Base-by-base conservation (phyloP, 37 sponge, comb jelly and placozoan species). In the Tethya wilhelma region DNA sequence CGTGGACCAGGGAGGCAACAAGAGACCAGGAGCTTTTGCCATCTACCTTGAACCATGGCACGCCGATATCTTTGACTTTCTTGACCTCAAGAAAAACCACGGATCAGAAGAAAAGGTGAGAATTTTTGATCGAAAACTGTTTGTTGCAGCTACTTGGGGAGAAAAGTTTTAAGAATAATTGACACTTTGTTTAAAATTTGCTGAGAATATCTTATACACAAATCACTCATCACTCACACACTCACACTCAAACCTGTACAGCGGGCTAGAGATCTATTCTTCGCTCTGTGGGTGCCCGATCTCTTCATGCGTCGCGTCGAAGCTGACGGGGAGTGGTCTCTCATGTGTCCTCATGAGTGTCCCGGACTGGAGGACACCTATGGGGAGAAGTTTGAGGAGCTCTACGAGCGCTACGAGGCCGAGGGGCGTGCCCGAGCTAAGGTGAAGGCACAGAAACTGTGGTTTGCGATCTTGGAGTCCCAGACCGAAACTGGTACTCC, bases 21-120 rank as follows among this genome's bases (percentile, higher is more conserved):
- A 97, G 89, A 81, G 99, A 11, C 99, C 99, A 39, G 99, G 99
- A 36, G 98, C 99, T 12, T 98, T 98, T 90, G 99, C 99, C 44
- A 90, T 98, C 45, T 98, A 98, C 76, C 85, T 98, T 40, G 99
- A 98, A 64, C 99, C 99, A 0, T 98, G 99, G 99, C 99, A 98
- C 56, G 81, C 97, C 37, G 99, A 98, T 59, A 43, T 98, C 34
- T 92, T 98, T 64, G 95, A 89, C 44, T 98, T 96, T 63, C 89
- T 98, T 34, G 99, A 98, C 31, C 73, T 98, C 53, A 89, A 80
- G 26, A 98, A 98, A 89, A 98, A 98, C 86, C 96, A 95, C 59
- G 99, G 99, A 17, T 84, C 96, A 37, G 99, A 98, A 69, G 99
- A 98, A 79, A 82, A 90, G 83, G 91, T 88, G 26, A 20, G 25